Base-by-base conservation (phyloP, 2,888 invertebrate genomes). In the Aleiodes alternator region DNA sequence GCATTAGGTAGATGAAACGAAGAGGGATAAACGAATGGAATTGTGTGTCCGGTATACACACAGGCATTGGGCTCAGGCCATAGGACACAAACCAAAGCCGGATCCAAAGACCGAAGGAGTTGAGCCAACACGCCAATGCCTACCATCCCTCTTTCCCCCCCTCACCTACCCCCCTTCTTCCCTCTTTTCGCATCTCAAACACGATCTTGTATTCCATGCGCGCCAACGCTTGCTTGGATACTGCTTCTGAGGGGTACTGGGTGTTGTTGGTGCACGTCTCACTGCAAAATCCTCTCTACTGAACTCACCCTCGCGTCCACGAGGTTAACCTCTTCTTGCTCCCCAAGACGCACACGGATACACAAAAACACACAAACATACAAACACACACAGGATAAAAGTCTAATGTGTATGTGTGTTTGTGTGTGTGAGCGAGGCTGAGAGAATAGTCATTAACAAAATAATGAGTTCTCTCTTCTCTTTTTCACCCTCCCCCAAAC, bases 371-470 rank as follows among this genome's bases (percentile, higher is more conserved):
- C n/a, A n/a, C n/a, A n/a, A n/a, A n/a, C n/a, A n/a, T n/a, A n/a
- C n/a, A n/a, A n/a, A n/a, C n/a, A n/a, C n/a, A 23, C 23, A 23
- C 23, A 23, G 23, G 23, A 23, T 23, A 23, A 23, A 23, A 23
- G 23, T 23, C 23, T 23, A 23, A 23, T 23, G 23, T 23, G 23
- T 23, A 2, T 23, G 23, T 23, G 23, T 23, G 23, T 23, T 23
- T 23, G 23, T 23, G 23, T 23, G 14, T 6, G 14, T 29, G 14
- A 68, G 83, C 82, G 81, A 82, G 83, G 83, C 85, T 86, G 86
- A 88, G 87, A 88, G 88, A 89, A 87, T 88, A 88, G 88, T 89
- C 89, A 89, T 89, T 89, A 89, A 88, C 88, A 87, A 88, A 89
- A 88, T 88, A 89, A 88, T 87, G 85, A 85, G 85, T 84, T 80